A percentile compares a stretch with the other conserved stretches of the same genome.
These are phyloP conservation scores for Amblyopsis hoosieri DNA, from an alignment of 2,797 vertebrate species.

Conservation along the genomic window DNA sequence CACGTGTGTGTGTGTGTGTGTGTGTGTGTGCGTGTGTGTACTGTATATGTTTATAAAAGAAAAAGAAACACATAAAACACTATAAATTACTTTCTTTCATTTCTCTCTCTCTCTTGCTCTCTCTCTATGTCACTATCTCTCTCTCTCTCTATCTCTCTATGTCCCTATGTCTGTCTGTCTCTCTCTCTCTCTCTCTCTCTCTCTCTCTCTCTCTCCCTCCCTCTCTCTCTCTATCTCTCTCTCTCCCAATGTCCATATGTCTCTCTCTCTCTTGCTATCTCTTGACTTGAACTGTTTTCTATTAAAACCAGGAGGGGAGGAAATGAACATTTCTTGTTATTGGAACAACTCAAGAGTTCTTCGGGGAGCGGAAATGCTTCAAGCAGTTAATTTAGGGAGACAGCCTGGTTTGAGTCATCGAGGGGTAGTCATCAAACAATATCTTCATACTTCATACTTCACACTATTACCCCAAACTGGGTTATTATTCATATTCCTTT, in stretches of 20 bases:
- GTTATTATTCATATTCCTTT: too few relatives aligned
- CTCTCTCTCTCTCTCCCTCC: background rate
- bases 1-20: conserved; percentile 1
- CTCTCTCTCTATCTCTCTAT: conserved; percentile 4
- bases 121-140: too few relatives aligned
- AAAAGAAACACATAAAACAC: too few relatives aligned
- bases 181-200: conserved; percentile 9
- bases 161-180: conserved; percentile 33
- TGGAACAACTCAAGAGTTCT: conserved; percentile 57
- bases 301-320: conserved; percentile 71
- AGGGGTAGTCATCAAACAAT: conserved; percentile 32
- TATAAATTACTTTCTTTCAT: background rate
- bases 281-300: conserved; percentile 45
- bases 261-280: conserved; percentile 39
- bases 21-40: conserved; percentile 13
- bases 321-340: conserved; percentile 69
- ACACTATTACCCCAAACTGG: background rate
- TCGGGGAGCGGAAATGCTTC: conserved; percentile 66
- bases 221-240: background rate
- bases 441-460: background rate
- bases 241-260: conserved; percentile 21
- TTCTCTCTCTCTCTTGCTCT: background rate
- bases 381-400: conserved; percentile 56
- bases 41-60: background rate
- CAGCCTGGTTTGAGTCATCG: conserved; percentile 57